Conservation (phyloP, 2,888 invertebrate species). For the Balanococcus diminutus region DNA sequence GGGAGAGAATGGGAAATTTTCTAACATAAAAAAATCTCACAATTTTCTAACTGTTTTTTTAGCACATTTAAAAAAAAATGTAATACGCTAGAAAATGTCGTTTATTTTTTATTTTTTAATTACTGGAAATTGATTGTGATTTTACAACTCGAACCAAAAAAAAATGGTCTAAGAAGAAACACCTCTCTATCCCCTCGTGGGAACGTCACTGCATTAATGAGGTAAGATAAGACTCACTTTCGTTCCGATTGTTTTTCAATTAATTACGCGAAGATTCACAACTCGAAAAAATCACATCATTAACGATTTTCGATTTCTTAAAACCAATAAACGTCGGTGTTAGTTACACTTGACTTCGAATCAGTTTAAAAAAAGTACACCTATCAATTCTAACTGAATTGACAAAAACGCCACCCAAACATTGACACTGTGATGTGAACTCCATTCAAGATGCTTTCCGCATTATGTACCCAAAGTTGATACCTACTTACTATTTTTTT, state of each 20-base stretch:
- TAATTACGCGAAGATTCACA: not conserved
- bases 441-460: not conserved
- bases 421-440: not conserved
- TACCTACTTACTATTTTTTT: not conserved
- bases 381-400: not conserved
- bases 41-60: no score
- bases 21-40: no score
- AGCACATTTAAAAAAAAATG: no score
- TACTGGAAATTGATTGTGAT: no score
- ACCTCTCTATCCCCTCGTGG: no score
- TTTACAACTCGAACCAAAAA: no score
- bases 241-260: not conserved
- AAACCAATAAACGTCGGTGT: not conserved
- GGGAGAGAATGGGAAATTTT: no score
- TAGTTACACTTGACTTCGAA: not conserved
- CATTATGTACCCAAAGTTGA: not conserved
- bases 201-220: no score
- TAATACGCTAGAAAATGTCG: no score
- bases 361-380: not conserved
- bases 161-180: no score
- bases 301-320: not conserved
- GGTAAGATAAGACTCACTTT: no score
- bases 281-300: not conserved
- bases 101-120: no score
- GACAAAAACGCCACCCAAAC: not conserved